Percentiles rank a stretch among this genome's conserved stretches.
These are phyloP conservation scores for Torymus texanus DNA, from an alignment of 2,888 invertebrate species.

Conservation along the genomic window DNA sequence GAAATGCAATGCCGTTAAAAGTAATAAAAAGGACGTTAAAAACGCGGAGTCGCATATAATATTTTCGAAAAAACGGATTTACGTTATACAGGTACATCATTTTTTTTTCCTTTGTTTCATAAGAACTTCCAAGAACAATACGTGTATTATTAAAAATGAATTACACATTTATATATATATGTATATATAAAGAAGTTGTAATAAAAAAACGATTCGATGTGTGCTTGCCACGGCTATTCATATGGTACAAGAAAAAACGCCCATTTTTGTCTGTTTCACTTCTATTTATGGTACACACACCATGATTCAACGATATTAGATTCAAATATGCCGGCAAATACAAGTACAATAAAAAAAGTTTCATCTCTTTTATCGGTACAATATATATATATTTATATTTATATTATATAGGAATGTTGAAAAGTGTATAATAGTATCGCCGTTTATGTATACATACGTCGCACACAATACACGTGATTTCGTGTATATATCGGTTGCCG, in stretches of 20 bases:
- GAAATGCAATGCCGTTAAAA: not conserved
- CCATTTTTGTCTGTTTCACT: constrained; percentile 9
- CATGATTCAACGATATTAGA: constrained; percentile 5
- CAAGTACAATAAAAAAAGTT: constrained; percentile 18
- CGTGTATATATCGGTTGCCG: too few species aligned
- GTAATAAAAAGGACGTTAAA: not conserved
- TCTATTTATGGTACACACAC: not conserved
- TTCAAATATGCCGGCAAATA: constrained; percentile 22
- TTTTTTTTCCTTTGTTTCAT: not conserved
- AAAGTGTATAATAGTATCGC: too few species aligned
- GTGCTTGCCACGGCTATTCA: constrained; percentile 3
- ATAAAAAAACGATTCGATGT: constrained; percentile 20
- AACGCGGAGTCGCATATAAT: not conserved
- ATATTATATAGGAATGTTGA: constrained; percentile 5
- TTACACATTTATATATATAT: constrained; percentile 1
- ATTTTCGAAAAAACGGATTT: not conserved
- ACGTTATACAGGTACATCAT: not conserved
- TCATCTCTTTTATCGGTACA: constrained; percentile 14
- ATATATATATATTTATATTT: constrained; percentile 28
- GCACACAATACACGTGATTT: too few species aligned
- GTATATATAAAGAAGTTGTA: constrained; percentile 14
- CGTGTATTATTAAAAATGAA: constrained; percentile 16
- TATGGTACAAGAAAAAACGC: constrained; percentile 23
- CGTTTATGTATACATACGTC: too few species aligned
- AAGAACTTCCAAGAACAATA: not conserved